phyloP scores from a whole-genome alignment of 2,113 vertebrate species.

The Calidris pugnax region DNA sequence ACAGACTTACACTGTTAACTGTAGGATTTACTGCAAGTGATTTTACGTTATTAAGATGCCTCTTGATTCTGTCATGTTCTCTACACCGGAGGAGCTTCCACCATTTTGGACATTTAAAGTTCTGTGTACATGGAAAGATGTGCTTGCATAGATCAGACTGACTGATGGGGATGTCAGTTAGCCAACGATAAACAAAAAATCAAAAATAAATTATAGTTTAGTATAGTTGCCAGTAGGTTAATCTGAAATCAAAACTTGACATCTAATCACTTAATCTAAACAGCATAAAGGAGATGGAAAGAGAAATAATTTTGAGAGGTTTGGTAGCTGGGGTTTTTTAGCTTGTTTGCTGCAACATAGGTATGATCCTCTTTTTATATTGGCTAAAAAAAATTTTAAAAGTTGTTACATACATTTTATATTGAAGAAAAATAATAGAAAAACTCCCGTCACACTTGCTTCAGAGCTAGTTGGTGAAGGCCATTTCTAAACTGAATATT shows the following conservation, averaged over 20 bases:
- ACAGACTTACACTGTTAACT: not conserved
- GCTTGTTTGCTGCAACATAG: not conserved
- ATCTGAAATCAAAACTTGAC: not conserved
- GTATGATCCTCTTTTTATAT: not conserved
- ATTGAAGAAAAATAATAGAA: not conserved
- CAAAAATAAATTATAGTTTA: not conserved
- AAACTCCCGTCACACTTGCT: not conserved
- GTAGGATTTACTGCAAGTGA: not conserved
- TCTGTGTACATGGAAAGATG: not conserved
- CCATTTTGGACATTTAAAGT: not conserved
- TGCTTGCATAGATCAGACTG: not conserved
- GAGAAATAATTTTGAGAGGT: not conserved
- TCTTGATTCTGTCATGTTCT: not conserved
- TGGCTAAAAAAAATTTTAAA: not conserved
- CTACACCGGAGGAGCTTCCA: not conserved
- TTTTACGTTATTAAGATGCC: not conserved
- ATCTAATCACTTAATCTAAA: not conserved
- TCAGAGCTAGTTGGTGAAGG: not conserved
- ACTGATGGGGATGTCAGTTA: not conserved
- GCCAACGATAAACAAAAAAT: not conserved
- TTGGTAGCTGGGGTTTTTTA: not conserved
- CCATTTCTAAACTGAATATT: not conserved
- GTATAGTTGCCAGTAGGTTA: not conserved
- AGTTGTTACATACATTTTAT: not conserved
- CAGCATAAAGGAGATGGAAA: not conserved